Evolutionary conservation across 1,140 invertebrate species (phyloP).

Genomic region (Euura lappo): DNA sequence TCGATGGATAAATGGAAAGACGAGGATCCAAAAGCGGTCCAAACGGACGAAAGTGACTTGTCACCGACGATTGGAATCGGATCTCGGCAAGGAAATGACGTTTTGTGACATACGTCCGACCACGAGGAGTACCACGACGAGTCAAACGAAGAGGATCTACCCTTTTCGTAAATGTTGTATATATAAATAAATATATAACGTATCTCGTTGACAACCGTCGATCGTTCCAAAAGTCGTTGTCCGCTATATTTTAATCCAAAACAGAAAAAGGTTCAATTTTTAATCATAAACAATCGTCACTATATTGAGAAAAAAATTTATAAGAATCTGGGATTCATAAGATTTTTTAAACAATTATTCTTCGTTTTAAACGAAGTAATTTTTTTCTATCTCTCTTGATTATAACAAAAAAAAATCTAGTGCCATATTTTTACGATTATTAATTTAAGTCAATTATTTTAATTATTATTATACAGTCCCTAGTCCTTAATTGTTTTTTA

Average conservation of each 20-base stretch:
- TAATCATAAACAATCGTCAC: not conserved
- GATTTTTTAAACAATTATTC: conserved; percentile 1
- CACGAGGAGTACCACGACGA: conserved; percentile 62
- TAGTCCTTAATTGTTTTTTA: too few relatives aligned
- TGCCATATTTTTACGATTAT: conserved; percentile 12
- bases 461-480: not conserved
- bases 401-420: not conserved
- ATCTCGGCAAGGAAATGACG: conserved; percentile 54
- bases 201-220: not conserved
- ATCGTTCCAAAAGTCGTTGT: not conserved
- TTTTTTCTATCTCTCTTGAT: conserved; percentile 2
- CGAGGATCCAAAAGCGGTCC: conserved; percentile 71
- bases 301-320: not conserved
- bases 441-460: not conserved
- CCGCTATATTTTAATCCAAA: not conserved
- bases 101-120: conserved; percentile 63
- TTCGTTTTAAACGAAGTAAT: not conserved
- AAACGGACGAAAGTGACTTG: conserved; percentile 56
- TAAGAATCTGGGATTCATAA: conserved; percentile 6
- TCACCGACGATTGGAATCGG: conserved; percentile 59
- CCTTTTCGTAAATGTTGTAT: conserved; percentile 52
- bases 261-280: not conserved
- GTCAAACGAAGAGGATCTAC: conserved; percentile 56
- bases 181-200: not conserved
- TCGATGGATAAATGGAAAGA: conserved; percentile 99